Percentiles rank a stretch among this genome's conserved stretches.
Conservation (phyloP, 2,888 invertebrate species). For the Hydraecia micacea region DNA sequence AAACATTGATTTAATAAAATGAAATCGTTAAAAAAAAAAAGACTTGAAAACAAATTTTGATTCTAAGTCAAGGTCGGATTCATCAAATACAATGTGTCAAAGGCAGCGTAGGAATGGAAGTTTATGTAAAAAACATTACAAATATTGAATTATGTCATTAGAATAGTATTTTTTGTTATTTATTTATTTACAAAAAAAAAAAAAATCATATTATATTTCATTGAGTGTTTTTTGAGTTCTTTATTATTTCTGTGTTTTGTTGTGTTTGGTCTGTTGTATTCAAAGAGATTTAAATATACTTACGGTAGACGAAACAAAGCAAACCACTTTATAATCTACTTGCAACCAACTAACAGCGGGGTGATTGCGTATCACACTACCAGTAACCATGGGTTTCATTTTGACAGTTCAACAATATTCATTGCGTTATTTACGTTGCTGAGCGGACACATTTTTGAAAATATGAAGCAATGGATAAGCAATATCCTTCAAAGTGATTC, state of each 20-base stretch:
- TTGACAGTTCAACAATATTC: too few relatives aligned
- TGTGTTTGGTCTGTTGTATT: neutral
- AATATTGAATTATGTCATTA: neutral
- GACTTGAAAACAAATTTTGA: neutral
- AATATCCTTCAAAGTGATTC: too few relatives aligned
- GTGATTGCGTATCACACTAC: too few relatives aligned
- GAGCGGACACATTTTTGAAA: too few relatives aligned
- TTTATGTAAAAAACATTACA: neutral
- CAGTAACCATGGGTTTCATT: too few relatives aligned
- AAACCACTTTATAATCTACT: neutral
- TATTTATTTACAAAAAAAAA: too few relatives aligned
- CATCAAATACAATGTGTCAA: conserved; percentile 62
- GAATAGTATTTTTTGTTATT: neutral
- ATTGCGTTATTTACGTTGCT: too few relatives aligned
- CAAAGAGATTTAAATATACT: neutral
- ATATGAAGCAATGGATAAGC: too few relatives aligned
- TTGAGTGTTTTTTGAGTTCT: neutral
- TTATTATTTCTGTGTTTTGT: neutral
- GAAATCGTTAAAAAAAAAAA: neutral
- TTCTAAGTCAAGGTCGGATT: neutral
- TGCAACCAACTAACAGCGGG: too few relatives aligned
- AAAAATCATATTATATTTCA: neutral
- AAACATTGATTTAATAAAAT: neutral
- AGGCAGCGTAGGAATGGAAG: conserved; percentile 52
- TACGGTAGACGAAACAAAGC: neutral